phyloP scores from a whole-genome alignment of 1,140 invertebrate species.

The Achatina immaculata region DNA sequence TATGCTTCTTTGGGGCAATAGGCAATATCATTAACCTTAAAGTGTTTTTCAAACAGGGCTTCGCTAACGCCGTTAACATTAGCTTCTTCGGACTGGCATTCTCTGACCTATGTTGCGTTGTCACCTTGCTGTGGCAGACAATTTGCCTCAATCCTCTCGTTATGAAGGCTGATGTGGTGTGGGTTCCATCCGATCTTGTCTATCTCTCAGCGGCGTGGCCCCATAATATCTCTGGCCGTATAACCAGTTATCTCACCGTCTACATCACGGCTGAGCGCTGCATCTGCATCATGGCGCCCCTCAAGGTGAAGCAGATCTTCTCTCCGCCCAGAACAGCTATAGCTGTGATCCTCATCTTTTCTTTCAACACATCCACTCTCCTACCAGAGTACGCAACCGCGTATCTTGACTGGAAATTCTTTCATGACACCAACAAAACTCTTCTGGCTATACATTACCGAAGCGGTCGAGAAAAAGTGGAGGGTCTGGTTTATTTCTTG shows the following conservation, averaged over 20 bases:
- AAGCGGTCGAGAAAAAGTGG: not conserved
- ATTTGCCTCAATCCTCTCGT: constrained; percentile 17
- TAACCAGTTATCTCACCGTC: not conserved
- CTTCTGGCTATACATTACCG: not conserved
- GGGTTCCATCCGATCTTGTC: not conserved
- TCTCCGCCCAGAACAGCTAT: not conserved
- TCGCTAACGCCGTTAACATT: constrained; percentile 14
- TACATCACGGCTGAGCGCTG: constrained; percentile 10
- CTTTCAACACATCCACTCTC: not conserved
- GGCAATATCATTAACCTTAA: not conserved
- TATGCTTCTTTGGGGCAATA: not conserved
- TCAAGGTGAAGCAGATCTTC: constrained; percentile 15
- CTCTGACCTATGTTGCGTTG: constrained; percentile 7
- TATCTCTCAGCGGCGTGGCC: not conserved
- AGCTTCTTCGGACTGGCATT: not conserved
- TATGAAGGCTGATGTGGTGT: not conserved
- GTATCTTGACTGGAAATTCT: constrained; percentile 1
- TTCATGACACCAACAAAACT: not conserved
- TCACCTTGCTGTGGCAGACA: constrained; percentile 3
- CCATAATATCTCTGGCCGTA: not conserved
- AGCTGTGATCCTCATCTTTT: not conserved
- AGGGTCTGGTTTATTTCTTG: not conserved
- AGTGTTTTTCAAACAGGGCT: constrained; percentile 12
- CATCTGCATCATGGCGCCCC: not conserved
- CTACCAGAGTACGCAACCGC: not conserved